Evolutionary conservation across 2,888 invertebrate species (phyloP), one percentile per base, ranked within the genome.

Genomic region (Conistra vaccinii): DNA sequence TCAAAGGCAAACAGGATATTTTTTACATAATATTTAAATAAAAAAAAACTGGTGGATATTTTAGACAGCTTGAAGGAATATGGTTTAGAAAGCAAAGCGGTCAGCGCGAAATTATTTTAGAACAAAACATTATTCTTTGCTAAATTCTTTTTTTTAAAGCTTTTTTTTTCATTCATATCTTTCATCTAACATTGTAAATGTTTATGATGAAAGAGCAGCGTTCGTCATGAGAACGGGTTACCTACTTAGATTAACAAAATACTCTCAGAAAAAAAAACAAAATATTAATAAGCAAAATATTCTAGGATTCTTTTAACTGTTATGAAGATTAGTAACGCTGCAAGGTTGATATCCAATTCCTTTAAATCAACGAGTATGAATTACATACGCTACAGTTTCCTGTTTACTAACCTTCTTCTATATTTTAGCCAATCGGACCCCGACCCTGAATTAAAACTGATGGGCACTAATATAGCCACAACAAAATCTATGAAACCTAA

Each of bases 401-500:
- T 39, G 0, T 69, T 39, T 20, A 78, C 3, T 12, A 14, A 60
- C 2, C 23, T 57, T 17, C 1, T 71, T 69, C 67, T 61, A 20
- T 65, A n/a, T 90, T 89, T 62, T 81, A 92, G 92, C 73, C 84
- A 83, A 60, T 75, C 85, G 62, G 89, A 89, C 72, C 67, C 85
- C 62, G 89, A 88, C 69, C 68, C 85, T 29, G 87, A 92, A 69
- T 61, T 84, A 26, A 91, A 89, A 83, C 39, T 74, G 29, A 70
- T 70, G 35, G 57, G 81, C 26, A 81, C 84, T 42, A 89, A 87
- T 71, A 20, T 78, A 60, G 65, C 77, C 6, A 39, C 81, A 20
- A 81, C 83, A 51, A 90, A 89, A 83, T 62, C 80, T 3, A 73
- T 75, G 1, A 92, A 87, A 83, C 75, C 84, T 2, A 93, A 90